Evolutionary conservation across 2,797 vertebrate species (phyloP).

Genomic region (Prionace glauca): DNA sequence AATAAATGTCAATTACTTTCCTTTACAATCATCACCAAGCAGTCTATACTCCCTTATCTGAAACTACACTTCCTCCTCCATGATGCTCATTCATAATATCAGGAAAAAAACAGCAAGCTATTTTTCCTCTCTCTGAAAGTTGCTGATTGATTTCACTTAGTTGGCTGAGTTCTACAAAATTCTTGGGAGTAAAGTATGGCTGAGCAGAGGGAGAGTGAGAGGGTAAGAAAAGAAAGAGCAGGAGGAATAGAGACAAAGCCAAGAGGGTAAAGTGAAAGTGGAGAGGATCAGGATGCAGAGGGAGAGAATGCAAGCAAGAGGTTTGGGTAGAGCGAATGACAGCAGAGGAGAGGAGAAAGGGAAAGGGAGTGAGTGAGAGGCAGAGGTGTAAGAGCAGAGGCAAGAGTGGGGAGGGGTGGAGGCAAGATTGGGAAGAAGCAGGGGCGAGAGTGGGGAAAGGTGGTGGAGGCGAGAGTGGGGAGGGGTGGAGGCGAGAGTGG

Average conservation of each 20-base stretch:
- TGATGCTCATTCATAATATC: neutral
- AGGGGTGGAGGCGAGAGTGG: neutral
- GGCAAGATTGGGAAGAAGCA: too few relatives aligned
- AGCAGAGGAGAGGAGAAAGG: neutral
- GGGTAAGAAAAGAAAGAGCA: conserved; percentile 40
- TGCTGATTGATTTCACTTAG: conserved; percentile 28
- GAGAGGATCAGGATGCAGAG: neutral
- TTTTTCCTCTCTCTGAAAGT: neutral
- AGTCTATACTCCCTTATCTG: conserved; percentile 23
- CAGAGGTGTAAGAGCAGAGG: neutral
- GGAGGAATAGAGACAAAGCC: conserved; percentile 42
- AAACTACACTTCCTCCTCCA: conserved; percentile 29
- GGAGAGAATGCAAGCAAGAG: neutral
- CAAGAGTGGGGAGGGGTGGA: neutral
- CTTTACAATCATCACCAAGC: neutral
- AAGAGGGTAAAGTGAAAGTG: conserved; percentile 36
- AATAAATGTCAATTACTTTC: conserved; percentile 35
- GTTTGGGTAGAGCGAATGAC: neutral
- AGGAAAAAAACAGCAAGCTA: neutral
- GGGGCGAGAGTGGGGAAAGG: neutral
- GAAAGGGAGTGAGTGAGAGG: neutral
- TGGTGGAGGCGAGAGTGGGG: too few relatives aligned
- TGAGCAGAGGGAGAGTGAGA: neutral
- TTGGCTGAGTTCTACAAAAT: neutral
- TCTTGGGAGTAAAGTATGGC: neutral